Evolutionary conservation across 2,113 vertebrate species (phyloP), one percentile per base, ranked within the genome.

Genomic region (Tachycineta bicolor): DNA sequence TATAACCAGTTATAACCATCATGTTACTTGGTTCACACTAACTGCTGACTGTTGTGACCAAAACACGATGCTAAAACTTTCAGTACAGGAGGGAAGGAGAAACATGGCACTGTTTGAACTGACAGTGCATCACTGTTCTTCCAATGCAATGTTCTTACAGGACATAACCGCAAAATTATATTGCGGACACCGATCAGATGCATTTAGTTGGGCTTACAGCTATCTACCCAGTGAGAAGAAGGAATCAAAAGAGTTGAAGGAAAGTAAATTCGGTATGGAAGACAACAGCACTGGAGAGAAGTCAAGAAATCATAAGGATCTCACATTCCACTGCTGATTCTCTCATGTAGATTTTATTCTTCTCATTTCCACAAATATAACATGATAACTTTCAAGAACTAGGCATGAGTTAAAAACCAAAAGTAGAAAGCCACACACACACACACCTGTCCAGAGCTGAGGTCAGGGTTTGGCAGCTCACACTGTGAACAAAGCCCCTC

Each of bases 1-100:
- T 91, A 83, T 84, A 95, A 92, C 91, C 73, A 94, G 89, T 89
- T 94, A 64, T 41, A 94, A 89, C 89, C 87, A 58, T 79, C 50
- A 49, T 8, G 31, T 82, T 82, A 31, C 34, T 68, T 87, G 31
- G 62, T 87, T 84, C 87, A 50, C 21, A 31, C 12, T 79, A 89
- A 76, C 58, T 75, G 39, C 62, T 82, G n/a, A 43, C 73, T 71
- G 52, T 89, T 91, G 44, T 25, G 44, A 87, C 41, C 41, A 75
- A 92, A 89, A 75, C 29, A 74, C 13, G 28, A 68, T 33, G n/a
- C 25, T 94, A 44, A 15, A 89, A 78, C 56, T 83, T 92, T 71
- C 50, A 44, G 46, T 69, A 49, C 14, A 82, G 25, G 19, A 85
- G 10, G 4, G 46, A 5, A 89, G n/a, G 53, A 84, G 77, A 91